Conservation (phyloP, 2,113 vertebrate genomes). For the Pelodiscus sinensis region DNA sequence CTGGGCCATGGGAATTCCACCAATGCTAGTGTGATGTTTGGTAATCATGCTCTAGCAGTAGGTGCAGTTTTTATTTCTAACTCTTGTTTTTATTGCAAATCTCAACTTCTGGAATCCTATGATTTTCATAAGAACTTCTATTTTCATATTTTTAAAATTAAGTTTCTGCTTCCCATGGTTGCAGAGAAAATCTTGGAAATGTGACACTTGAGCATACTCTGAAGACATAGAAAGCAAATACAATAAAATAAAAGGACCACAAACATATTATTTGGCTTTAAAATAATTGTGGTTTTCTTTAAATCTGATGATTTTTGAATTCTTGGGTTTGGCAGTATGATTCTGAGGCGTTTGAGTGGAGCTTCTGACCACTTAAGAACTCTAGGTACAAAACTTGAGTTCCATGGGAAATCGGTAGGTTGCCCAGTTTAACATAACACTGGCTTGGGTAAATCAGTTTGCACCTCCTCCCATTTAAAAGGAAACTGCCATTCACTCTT, state of each 20-base stretch:
- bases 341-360: not conserved
- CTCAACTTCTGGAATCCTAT: not conserved
- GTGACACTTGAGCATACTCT: not conserved
- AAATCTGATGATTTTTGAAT: not conserved
- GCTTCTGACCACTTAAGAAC: not conserved
- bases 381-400: not conserved
- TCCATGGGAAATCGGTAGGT: not conserved
- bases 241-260: not conserved
- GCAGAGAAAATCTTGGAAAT: not conserved
- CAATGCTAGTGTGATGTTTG: not conserved
- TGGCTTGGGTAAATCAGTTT: constrained; percentile 21
- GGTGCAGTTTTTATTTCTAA: not conserved
- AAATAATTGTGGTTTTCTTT: no score
- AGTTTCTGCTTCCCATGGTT: not conserved
- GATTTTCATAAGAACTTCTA: not conserved
- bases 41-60: constrained; percentile 11
- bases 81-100: not conserved
- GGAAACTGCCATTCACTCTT: constrained; percentile 29
- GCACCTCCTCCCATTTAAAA: constrained; percentile 9
- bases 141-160: not conserved
- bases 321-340: not conserved
- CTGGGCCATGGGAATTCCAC: not conserved
- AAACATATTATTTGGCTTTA: not conserved
- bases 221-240: not conserved
- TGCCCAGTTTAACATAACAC: not conserved